Percentiles rank a stretch among this genome's conserved stretches.
phyloP scores from a whole-genome alignment of 1,140 invertebrate genomes.

The Lordiphosa collinella region DNA sequence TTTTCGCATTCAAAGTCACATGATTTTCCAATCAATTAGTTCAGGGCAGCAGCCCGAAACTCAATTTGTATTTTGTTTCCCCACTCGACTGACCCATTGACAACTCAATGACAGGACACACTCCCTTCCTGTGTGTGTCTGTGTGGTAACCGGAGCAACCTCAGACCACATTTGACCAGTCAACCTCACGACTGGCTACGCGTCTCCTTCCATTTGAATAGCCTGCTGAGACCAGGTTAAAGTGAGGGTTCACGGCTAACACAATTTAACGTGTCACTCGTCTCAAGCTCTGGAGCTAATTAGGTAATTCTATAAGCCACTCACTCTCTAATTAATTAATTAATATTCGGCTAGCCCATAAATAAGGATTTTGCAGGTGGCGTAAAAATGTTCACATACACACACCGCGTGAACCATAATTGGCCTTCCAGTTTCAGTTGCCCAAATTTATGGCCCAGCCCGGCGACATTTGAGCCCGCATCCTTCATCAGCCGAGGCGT shows the following conservation, averaged over 20 bases:
- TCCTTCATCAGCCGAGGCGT: slow-evolving; percentile 55
- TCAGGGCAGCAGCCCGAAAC: slow-evolving; percentile 27
- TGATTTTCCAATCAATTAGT: slow-evolving; percentile 60
- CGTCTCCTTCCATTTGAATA: slow-evolving; percentile 40
- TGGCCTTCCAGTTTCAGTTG: slow-evolving; percentile 35
- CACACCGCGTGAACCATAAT: slow-evolving; percentile 21
- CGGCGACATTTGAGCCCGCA: slow-evolving; percentile 61
- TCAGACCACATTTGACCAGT: slow-evolving; percentile 40
- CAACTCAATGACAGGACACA: slow-evolving; percentile 28
- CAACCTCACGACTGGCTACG: slow-evolving; percentile 25
- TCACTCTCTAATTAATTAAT: slow-evolving; percentile 58
- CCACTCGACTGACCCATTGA: slow-evolving; percentile 22
- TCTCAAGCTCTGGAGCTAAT: not conserved
- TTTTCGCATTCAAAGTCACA: slow-evolving; percentile 27
- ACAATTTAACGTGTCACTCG: not conserved
- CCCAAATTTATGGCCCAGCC: slow-evolving; percentile 53
- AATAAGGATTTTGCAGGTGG: slow-evolving; percentile 41
- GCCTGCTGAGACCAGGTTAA: not conserved
- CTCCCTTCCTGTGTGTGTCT: not conserved
- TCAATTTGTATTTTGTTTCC: slow-evolving; percentile 30
- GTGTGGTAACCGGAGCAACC: slow-evolving; percentile 1
- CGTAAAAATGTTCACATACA: slow-evolving; percentile 24
- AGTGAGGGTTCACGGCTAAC: not conserved
- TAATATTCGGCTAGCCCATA: slow-evolving; percentile 43
- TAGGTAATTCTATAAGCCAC: slow-evolving; percentile 2